Percentiles rank a stretch among this genome's conserved stretches.
These are phyloP conservation scores for Dione vanillae DNA, from an alignment of 2,888 invertebrate genomes.

Conservation along the genomic window DNA sequence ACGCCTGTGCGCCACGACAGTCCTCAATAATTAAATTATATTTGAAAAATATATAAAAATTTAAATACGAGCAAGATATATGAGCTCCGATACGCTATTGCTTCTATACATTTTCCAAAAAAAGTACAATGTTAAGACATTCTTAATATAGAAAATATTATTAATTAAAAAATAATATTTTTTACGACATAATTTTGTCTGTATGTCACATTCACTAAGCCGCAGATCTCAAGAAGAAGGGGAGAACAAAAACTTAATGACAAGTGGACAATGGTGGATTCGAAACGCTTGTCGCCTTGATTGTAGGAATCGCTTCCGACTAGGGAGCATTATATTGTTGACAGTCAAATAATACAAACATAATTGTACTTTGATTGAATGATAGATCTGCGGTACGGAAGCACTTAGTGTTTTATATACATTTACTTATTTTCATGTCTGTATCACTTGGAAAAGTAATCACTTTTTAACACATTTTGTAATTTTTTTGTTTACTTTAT, in stretches of 20 bases:
- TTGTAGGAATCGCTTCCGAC: conserved; percentile 60
- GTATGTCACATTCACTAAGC: conserved; percentile 55
- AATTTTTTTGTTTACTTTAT: too few species aligned
- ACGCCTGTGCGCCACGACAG: too few species aligned
- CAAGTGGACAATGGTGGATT: conserved; percentile 82
- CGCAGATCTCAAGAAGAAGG: conserved; percentile 67
- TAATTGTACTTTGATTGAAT: conserved; percentile 52
- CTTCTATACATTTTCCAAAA: too few species aligned
- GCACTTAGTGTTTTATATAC: conserved; percentile 4
- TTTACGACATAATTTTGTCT: conserved; percentile 4
- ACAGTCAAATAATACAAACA: conserved; percentile 61
- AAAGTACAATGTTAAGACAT: too few species aligned
- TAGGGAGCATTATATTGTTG: conserved; percentile 54
- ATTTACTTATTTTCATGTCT: neutral
- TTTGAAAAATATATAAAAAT: too few species aligned
- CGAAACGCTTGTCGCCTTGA: conserved; percentile 77
- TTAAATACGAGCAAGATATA: too few species aligned
- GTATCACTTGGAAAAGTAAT: neutral
- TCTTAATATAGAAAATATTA: neutral
- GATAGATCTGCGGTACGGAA: conserved; percentile 30
- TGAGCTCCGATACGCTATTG: too few species aligned
- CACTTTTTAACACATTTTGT: too few species aligned
- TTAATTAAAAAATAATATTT: neutral
- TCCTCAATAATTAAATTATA: too few species aligned
- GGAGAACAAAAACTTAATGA: conserved; percentile 83